Base-by-base conservation (phyloP, 2,888 invertebrate genomes). In the Drosophila mettleri region DNA sequence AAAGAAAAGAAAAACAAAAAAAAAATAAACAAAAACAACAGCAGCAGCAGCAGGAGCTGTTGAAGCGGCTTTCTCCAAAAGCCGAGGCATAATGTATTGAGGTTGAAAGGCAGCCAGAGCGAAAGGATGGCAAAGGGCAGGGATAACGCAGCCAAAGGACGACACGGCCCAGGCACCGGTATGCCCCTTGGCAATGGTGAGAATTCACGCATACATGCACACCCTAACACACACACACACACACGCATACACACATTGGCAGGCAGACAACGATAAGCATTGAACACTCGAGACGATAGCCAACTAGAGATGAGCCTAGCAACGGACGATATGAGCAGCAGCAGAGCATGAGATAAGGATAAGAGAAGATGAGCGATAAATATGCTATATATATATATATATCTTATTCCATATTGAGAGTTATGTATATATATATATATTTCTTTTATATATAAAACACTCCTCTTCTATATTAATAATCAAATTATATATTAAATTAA, bases 141-240 rank as follows among this genome's bases (percentile, higher is more conserved):
- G 55, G 71, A 57, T 38, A 68, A 51, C 33, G 27, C 39, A 38
- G 46, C 33, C 46, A 64, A 58, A 65, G 64, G 60, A 64, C 55
- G 43, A 58, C 38, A 51, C 38, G 33, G 39, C 54, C 22, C 31
- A 29, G 38, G 38, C 51, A 34, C 24, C 39, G 59, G 49, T 41
- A 51, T 54, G 49, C 34, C 55, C 29, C 34, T 38, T 41, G 49
- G 29, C 53, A 55, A 53, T 68, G 69, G 74, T 74, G 72, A 55
- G 68, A 72, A 72, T 34, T 67, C 36, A 72, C 68, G 58, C 69
- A 74, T 46, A 57, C 51, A 74, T 41, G 55, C 61, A 39, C 43
- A 55, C 29, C 39, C 38, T 38, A 41, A 33, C 43, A 14, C 22
- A 27, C 9, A n/a, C 31, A 14, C 39, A 48, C 31, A 36, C 8